Evolutionary conservation across 2,113 vertebrate species (phyloP).

Genomic region (Oxygymnocypris stewartii): DNA sequence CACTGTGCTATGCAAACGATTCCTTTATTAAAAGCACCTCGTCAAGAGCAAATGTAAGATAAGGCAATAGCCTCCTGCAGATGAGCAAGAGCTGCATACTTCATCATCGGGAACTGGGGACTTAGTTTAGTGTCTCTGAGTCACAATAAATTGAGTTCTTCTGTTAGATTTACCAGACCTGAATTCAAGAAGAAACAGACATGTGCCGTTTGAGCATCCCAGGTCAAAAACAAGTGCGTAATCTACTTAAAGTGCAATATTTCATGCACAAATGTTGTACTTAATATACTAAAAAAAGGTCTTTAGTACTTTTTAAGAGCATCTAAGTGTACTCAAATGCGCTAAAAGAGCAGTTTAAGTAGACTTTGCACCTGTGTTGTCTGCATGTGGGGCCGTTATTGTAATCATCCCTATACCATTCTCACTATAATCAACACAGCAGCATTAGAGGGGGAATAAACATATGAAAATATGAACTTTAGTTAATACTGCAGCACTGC

Average conservation of each 20-base stretch:
- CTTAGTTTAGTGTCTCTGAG: neutral
- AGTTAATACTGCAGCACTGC: neutral
- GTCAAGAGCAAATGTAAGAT: neutral
- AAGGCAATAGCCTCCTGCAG: neutral
- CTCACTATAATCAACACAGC: neutral
- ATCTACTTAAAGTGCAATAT: no score
- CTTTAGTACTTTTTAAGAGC: no score
- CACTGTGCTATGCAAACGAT: neutral
- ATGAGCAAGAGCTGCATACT: neutral
- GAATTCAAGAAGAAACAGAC: neutral
- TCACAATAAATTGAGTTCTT: neutral
- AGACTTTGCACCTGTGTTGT: no score
- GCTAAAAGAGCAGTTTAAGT: no score
- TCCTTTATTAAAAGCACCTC: slow-evolving; percentile 21
- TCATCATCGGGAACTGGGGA: neutral
- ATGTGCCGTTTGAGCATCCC: no score
- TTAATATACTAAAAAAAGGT: no score
- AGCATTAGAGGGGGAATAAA: neutral
- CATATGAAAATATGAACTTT: no score
- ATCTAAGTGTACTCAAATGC: no score
- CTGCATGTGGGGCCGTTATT: neutral
- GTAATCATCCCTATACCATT: neutral
- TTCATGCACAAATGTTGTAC: no score
- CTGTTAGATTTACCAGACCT: neutral
- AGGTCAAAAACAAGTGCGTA: no score